A percentile compares a stretch with the other conserved stretches of the same genome.
phyloP scores from a whole-genome alignment of 2,888 invertebrate species.

The Meiosimyza platycephala region DNA sequence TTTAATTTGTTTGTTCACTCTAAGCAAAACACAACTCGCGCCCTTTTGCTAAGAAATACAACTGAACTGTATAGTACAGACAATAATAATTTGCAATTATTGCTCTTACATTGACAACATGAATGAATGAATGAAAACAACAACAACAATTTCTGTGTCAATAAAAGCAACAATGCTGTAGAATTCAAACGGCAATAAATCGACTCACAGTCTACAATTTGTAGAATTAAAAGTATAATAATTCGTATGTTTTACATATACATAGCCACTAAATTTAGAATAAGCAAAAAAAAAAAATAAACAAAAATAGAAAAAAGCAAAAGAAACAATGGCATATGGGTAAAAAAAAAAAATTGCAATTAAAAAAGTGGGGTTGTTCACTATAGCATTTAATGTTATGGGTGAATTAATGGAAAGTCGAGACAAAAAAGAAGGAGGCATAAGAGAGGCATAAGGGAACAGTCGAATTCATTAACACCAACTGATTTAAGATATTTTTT shows the following conservation, averaged over 20 bases:
- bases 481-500: too few species aligned
- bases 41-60: not conserved
- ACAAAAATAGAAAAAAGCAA: not conserved
- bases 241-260: not conserved
- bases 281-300: not conserved
- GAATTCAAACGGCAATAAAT: not conserved
- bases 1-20: too few species aligned
- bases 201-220: conserved; percentile 8
- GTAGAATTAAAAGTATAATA: conserved; percentile 4
- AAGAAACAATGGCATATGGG: not conserved
- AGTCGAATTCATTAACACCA: too few species aligned
- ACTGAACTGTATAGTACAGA: not conserved
- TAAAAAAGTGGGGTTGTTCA: not conserved
- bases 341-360: not conserved
- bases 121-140: conserved; percentile 14
- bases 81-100: conserved; percentile 6
- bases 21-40: conserved; percentile 4
- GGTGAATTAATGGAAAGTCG: too few species aligned
- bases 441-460: too few species aligned
- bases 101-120: conserved; percentile 12
- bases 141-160: not conserved
- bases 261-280: not conserved
- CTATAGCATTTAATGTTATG: not conserved
- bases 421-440: too few species aligned
- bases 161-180: too few species aligned